These are phyloP conservation scores for Teleogryllus oceanicus DNA, from an alignment of 2,888 invertebrate genomes.

Conservation along the genomic window DNA sequence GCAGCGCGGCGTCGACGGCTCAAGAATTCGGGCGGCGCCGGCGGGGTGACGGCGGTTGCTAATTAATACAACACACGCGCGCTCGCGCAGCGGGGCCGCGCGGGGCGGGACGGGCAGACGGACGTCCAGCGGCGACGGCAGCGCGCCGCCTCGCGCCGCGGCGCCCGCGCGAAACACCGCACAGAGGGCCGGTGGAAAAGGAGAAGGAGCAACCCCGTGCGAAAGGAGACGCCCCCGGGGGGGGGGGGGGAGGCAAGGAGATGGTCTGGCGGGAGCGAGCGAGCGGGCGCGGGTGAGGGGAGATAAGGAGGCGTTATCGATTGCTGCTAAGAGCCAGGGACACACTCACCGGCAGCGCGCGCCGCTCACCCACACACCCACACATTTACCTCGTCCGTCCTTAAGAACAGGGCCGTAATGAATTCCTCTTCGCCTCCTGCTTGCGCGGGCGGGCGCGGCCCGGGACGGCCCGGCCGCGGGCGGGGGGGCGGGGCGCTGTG, in stretches of 20 bases:
- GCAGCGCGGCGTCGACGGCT: neutral
- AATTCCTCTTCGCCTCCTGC: slow-evolving; percentile 23
- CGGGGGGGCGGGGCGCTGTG: neutral
- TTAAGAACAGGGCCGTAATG: slow-evolving; percentile 25
- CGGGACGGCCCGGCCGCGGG: neutral
- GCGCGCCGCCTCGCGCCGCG: neutral
- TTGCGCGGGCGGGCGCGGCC: neutral
- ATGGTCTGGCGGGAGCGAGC: neutral
- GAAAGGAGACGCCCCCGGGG: neutral
- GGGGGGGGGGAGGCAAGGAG: neutral
- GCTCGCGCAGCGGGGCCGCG: neutral
- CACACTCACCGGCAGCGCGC: slow-evolving; percentile 4
- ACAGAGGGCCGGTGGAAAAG: neutral
- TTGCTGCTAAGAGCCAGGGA: slow-evolving; percentile 25
- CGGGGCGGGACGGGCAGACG: neutral
- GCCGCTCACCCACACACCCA: slow-evolving; percentile 3
- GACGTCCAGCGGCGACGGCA: neutral
- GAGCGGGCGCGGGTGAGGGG: slow-evolving; percentile 11
- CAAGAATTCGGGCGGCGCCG: neutral
- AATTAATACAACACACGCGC: slow-evolving; percentile 9
- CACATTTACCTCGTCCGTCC: slow-evolving; percentile 24
- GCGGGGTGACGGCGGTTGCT: neutral
- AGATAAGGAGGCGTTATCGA: slow-evolving; percentile 26
- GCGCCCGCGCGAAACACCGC: slow-evolving; percentile 4
- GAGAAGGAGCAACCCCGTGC: neutral